A percentile compares a stretch with the other conserved stretches of the same genome.
Evolutionary conservation across 2,888 invertebrate genomes (phyloP).

Genomic region (Anoplius nigerrimus): DNA sequence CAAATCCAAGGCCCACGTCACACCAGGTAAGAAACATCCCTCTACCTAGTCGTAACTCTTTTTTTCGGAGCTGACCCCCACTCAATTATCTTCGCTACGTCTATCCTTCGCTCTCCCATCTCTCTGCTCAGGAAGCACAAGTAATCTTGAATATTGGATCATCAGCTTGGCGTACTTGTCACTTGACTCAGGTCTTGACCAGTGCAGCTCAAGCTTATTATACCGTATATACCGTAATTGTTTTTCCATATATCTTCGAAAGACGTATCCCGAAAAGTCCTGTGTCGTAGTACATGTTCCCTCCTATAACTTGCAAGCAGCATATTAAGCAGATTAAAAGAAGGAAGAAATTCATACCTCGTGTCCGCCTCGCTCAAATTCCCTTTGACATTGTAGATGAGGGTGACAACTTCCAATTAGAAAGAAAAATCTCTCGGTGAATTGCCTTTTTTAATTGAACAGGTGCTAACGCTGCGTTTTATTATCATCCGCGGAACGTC

Average conservation of each 20-base stretch:
- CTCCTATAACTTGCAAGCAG: not conserved
- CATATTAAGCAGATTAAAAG: not conserved
- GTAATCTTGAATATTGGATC: no score
- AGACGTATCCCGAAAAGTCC: slow-evolving; percentile 25
- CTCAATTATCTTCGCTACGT: no score
- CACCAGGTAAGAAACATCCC: slow-evolving; percentile 63
- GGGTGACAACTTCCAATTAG: not conserved
- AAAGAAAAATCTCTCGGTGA: not conserved
- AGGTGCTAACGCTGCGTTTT: no score
- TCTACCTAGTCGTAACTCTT: not conserved
- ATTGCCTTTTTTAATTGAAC: no score
- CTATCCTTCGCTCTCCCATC: no score
- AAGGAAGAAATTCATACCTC: not conserved
- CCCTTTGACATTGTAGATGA: not conserved
- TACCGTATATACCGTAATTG: no score
- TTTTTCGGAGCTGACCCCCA: not conserved
- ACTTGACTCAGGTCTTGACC: no score
- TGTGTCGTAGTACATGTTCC: slow-evolving; percentile 8
- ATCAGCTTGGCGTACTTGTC: no score
- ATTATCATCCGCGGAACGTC: not conserved
- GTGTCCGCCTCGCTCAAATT: not conserved
- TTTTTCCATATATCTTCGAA: slow-evolving; percentile 6
- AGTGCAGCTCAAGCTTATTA: no score
- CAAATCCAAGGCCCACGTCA: slow-evolving; percentile 71
- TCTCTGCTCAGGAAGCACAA: no score